Evolutionary conservation across 1,140 invertebrate species (phyloP).

Genomic region (Laupala kohalensis): DNA sequence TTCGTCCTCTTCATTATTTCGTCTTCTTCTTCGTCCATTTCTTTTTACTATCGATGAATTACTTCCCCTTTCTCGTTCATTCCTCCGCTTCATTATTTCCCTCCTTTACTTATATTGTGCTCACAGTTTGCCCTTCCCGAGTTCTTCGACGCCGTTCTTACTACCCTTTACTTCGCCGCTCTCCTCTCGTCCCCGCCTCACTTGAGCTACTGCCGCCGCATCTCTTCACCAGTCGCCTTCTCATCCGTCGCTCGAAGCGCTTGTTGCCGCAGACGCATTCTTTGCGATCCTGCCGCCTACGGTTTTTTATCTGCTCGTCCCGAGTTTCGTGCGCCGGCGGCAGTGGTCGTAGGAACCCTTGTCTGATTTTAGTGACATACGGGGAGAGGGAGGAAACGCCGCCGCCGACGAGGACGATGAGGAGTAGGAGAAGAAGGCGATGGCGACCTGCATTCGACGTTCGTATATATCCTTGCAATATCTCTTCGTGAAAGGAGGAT

Average conservation of each 20-base stretch:
- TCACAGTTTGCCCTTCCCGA: neutral
- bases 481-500: neutral
- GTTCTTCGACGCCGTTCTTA: neutral
- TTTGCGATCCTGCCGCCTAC: neutral
- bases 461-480: neutral
- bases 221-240: neutral
- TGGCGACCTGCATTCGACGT: neutral
- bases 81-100: too few species aligned
- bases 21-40: too few species aligned
- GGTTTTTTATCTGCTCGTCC: neutral
- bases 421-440: neutral
- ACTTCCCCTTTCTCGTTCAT: too few species aligned
- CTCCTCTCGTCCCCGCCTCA: neutral
- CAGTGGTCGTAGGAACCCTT: neutral
- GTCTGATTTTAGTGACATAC: neutral
- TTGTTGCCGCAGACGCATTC: neutral
- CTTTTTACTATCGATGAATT: too few species aligned
- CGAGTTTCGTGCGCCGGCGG: neutral
- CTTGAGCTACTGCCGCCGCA: too few species aligned
- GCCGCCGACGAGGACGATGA: neutral
- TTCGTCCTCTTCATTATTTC: too few species aligned
- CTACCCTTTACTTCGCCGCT: neutral
- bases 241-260: too few species aligned
- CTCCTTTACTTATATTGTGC: too few species aligned
- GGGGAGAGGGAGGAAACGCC: too few species aligned